Base-by-base conservation (phyloP, 2,113 vertebrate genomes). In the Galbula dea region DNA sequence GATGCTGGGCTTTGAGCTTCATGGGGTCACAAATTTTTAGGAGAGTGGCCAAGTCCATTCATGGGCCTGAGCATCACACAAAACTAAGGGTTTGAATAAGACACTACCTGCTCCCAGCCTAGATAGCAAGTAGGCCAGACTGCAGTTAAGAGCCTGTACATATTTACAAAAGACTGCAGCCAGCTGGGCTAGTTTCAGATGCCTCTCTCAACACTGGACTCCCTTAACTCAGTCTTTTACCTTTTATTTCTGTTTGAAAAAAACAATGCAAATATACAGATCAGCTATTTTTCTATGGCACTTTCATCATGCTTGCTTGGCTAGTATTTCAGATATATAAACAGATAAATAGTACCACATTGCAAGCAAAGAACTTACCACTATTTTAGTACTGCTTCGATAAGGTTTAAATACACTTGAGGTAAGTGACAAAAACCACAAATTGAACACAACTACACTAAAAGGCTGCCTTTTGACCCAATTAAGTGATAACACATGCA, bases 331-430 rank as follows among this genome's bases (percentile, higher is more conserved):
- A 92, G 81, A 91, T 72, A 43, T 12, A 74, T 45, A 87, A 87
- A 83, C 71, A 91, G 79, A 92, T 29, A 93, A 82, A 93, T 24
- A 77, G 55, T 45, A 81, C 17, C 63, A 85, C 48, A 79, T 78
- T 95, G 77, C 55, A 95, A 90, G 81, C 57, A 68, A 67, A 90
- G 58, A 74, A 82, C 71, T 88, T 85, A 85, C 51, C 59, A 61
- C 81, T 84, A 75, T 72, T 89, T 96, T 79, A 90, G 83, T 77
- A 80, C 27, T 76, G 67, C 76, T 95, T 75, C 92, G 93, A 88
- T 69, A 91, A 92, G 41, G 36, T 69, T 92, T 89, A 89, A 89
- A 90, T 87, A 90, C 86, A 90, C 71, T 76, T 87, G 32, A 80
- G 55, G 26, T 34, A 85, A 89, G 58, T 63, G 65, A 89, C 84